Base-by-base conservation (phyloP, 2,797 vertebrate species). In the Poecilia velifera region DNA sequence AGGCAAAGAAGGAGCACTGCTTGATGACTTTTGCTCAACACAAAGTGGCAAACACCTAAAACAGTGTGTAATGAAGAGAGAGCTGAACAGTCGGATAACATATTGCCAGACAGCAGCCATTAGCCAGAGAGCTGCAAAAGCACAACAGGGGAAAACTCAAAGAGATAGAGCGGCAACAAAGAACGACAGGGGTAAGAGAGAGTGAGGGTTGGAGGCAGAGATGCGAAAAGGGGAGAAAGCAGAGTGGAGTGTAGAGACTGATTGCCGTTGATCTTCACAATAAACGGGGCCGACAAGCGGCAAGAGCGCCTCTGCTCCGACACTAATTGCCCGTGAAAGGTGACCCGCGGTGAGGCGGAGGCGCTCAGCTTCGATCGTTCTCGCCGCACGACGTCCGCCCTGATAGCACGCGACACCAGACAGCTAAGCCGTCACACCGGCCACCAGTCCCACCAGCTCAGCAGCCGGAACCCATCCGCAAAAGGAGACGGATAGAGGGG, bases 241-340 rank as follows among this genome's bases (percentile, higher is more conserved):
- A 82, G 88, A 90, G 89, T 88, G 88, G 86, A 90, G 89, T 85
- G 92, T 88, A 91, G 93, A 95, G 94, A 95, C 94, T 95, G 95
- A 96, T 95, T 94, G 93, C 94, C 93, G 94, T 89, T 94, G 97
- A 97, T 97, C 96, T 95, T 95, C 96, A 97, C 93, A 95, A 97
- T 98, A 98, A 99, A 96, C 96, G 92, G 93, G 97, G 92, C 72
- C 93, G 98, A 99, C 98, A 99, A 97, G 96, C 97, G 96, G 97
- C 94, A 95, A 97, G 96, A 97, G 91, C 95, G 96, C 95, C 96
- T 97, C 97, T 91, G 97, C 96, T 97, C 96, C 95, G 96, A 99
- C 98, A 98, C 97, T 99, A 98, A 99, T 98, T 97, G 97, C 95
- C 97, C 97, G 96, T 98, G 98, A 99, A 98, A 98, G 98, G 97